A percentile compares a stretch with the other conserved stretches of the same genome.
Conservation (phyloP, 1,140 invertebrate genomes). For the Papilio helenus region DNA sequence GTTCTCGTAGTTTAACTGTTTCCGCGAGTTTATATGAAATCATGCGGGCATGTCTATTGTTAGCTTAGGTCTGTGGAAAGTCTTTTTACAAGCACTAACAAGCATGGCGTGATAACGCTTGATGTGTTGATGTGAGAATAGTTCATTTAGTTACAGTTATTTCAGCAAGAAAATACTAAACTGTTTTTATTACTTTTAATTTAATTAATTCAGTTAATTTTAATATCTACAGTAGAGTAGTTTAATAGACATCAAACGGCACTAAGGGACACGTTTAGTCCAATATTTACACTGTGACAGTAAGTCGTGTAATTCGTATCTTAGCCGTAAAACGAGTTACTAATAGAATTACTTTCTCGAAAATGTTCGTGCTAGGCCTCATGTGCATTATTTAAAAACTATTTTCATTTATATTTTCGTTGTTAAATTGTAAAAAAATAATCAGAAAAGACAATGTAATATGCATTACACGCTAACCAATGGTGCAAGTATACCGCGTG, state of each 20-base stretch:
- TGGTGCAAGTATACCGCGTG: constrained; percentile 33
- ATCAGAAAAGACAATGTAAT: not conserved
- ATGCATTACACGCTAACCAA: constrained; percentile 6
- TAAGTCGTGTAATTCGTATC: too few species aligned
- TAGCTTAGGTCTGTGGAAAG: not conserved
- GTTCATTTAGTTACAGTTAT: not conserved
- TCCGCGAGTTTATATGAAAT: constrained; percentile 11
- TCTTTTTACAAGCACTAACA: constrained; percentile 1
- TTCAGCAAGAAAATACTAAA: constrained; percentile 3
- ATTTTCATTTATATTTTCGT: too few species aligned
- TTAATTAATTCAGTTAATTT: too few species aligned
- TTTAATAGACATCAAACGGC: too few species aligned
- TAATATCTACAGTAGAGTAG: too few species aligned
- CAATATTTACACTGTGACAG: too few species aligned
- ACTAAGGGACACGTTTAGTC: too few species aligned
- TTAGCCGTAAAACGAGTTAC: too few species aligned
- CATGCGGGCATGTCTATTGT: not conserved
- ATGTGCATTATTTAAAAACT: too few species aligned
- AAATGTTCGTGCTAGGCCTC: too few species aligned
- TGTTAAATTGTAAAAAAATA: not conserved
- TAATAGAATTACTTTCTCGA: too few species aligned
- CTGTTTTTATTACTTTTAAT: not conserved
- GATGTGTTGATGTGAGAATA: not conserved
- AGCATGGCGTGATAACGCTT: not conserved
- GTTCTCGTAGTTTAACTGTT: not conserved